Evolutionary conservation across 2,888 invertebrate genomes (phyloP).

Genomic region (Hanleya hanleyi): DNA sequence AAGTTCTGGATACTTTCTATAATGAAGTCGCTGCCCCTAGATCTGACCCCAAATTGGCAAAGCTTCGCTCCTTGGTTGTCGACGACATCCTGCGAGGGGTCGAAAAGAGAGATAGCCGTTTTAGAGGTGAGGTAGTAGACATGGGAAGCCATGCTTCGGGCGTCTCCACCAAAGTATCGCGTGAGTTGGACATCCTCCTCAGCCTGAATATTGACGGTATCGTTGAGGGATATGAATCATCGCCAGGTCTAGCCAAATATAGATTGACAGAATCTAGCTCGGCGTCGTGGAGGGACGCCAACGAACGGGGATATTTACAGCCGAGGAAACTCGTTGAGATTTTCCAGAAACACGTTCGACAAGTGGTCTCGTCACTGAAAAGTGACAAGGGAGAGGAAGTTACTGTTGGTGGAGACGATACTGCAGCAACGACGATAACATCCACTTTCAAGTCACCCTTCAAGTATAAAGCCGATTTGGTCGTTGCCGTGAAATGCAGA

Average conservation of each 20-base stretch:
- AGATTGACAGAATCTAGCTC: not conserved
- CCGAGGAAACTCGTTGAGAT: not conserved
- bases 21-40: not conserved
- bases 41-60: not conserved
- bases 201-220: not conserved
- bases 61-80: not conserved
- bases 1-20: not conserved
- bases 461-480: not conserved
- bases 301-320: not conserved
- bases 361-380: not conserved
- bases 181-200: not conserved
- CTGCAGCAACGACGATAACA: not conserved
- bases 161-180: not conserved
- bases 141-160: not conserved
- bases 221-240: not conserved
- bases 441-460: not conserved
- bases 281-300: not conserved
- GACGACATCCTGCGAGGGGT: not conserved
- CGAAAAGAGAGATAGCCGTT: not conserved
- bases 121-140: not conserved
- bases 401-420: no score
- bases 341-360: not conserved
- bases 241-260: not conserved
- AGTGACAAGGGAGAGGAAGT: not conserved
- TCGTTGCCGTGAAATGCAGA: not conserved